Conservation (phyloP, 1,140 invertebrate genomes). For the fruit fly (Drosophila melanogaster) region DNA sequence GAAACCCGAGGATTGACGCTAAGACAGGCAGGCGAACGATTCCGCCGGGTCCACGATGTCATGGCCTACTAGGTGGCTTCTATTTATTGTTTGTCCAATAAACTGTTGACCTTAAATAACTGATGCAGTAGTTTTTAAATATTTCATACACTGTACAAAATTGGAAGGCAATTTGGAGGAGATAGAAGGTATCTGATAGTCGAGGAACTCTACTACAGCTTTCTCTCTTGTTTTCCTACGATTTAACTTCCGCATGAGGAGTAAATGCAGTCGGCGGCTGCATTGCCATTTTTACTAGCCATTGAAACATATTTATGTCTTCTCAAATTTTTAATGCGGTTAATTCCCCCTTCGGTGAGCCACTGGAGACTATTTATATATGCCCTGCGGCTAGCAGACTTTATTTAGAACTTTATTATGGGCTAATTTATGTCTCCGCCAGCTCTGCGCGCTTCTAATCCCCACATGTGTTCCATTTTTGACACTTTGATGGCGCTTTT, state of each 20-base stretch:
- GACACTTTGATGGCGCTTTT: conserved; percentile 57
- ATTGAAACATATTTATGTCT: conserved; percentile 64
- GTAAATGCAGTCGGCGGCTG: conserved; percentile 25
- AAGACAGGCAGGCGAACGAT: conserved; percentile 60
- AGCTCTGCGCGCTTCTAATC: conserved; percentile 12
- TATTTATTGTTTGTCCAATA: conserved; percentile 9
- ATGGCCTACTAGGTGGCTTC: conserved; percentile 28
- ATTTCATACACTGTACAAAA: too few relatives aligned
- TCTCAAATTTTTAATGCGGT: conserved; percentile 54
- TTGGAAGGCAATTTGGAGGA: too few relatives aligned
- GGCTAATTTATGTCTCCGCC: conserved; percentile 69
- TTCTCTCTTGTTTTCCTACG: neutral
- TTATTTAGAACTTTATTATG: conserved; percentile 71
- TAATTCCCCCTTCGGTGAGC: conserved; percentile 51
- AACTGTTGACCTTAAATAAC: conserved; percentile 6
- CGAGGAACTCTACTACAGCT: too few relatives aligned
- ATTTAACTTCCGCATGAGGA: conserved; percentile 4
- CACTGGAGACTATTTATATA: conserved; percentile 69
- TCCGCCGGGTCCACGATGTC: conserved; percentile 42
- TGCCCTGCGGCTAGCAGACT: conserved; percentile 41
- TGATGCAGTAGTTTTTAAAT: neutral
- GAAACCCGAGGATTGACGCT: conserved; percentile 62
- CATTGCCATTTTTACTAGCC: conserved; percentile 32
- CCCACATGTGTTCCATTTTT: conserved; percentile 47
- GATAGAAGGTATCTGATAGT: too few relatives aligned